Percentiles rank a stretch among this genome's conserved stretches.
These are phyloP conservation scores for Pyxicephalus adspersus DNA, from an alignment of 2,113 vertebrate species.

Conservation along the genomic window DNA sequence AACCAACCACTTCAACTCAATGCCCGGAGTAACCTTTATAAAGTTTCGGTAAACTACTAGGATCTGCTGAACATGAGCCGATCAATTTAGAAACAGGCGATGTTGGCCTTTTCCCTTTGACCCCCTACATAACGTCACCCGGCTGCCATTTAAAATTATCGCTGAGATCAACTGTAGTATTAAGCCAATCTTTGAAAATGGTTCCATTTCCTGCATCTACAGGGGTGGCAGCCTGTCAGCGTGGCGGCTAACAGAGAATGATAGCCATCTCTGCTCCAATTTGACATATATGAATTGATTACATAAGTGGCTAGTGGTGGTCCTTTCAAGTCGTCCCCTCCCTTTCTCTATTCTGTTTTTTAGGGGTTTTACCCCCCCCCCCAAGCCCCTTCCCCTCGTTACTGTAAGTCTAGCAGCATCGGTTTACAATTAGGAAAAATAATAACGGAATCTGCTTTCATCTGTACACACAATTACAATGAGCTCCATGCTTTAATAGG, in stretches of 20 bases:
- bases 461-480: conserved; percentile 83
- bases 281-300: conserved; percentile 79
- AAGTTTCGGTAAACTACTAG: too few relatives aligned
- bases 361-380: neutral
- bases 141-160: conserved; percentile 70
- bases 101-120: neutral
- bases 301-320: conserved; percentile 79
- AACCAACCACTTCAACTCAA: too few relatives aligned
- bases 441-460: conserved; percentile 85
- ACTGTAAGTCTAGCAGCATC: conserved; percentile 83
- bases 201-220: conserved; percentile 45
- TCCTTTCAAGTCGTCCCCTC: conserved; percentile 74
- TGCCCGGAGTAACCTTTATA: too few relatives aligned
- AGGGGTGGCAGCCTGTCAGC: conserved; percentile 75
- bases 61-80: too few relatives aligned
- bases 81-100: too few relatives aligned
- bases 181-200: conserved; percentile 53
- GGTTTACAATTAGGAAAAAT: conserved; percentile 86
- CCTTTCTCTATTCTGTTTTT: conserved; percentile 67
- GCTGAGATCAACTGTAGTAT: conserved; percentile 62
- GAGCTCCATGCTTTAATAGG: conserved; percentile 77
- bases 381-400: conserved; percentile 63
- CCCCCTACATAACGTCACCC: conserved; percentile 27
- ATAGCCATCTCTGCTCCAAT: conserved; percentile 73
- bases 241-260: conserved; percentile 65